These are phyloP conservation scores for Gallirallus australis DNA, from an alignment of 2,797 vertebrate species.

Conservation along the genomic window DNA sequence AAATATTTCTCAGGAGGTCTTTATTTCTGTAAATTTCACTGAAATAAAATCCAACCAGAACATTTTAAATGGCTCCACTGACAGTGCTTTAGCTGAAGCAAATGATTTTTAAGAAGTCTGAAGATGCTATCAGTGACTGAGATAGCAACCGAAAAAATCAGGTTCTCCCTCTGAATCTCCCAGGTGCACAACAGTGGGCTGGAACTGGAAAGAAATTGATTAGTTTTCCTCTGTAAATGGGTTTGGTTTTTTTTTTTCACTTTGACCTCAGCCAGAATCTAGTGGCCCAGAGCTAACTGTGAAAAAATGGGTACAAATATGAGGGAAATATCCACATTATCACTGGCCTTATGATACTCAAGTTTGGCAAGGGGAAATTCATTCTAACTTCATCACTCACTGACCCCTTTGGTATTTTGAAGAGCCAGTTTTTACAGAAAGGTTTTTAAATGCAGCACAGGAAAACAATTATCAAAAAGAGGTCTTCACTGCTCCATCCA, in stretches of 20 bases:
- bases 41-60: not conserved
- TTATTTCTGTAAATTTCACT: not conserved
- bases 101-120: conserved; percentile 6
- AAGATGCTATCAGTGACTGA: not conserved
- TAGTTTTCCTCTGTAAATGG: not conserved
- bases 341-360: not conserved
- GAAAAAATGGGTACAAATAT: not conserved
- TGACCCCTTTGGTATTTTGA: not conserved
- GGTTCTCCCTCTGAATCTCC: not conserved
- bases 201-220: not conserved
- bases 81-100: not conserved
- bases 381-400: not conserved
- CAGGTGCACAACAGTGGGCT: not conserved
- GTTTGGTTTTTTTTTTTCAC: not conserved
- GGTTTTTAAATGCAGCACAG: not conserved
- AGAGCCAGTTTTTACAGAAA: not conserved
- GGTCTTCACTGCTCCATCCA: not conserved
- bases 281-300: not conserved
- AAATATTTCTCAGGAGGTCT: not conserved
- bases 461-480: not conserved
- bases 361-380: not conserved
- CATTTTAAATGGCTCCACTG: not conserved
- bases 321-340: not conserved
- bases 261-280: not conserved
- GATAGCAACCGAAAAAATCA: not conserved